Evolutionary conservation across 2,113 vertebrate genomes (phyloP).

Genomic region (Cygnus buccinator): DNA sequence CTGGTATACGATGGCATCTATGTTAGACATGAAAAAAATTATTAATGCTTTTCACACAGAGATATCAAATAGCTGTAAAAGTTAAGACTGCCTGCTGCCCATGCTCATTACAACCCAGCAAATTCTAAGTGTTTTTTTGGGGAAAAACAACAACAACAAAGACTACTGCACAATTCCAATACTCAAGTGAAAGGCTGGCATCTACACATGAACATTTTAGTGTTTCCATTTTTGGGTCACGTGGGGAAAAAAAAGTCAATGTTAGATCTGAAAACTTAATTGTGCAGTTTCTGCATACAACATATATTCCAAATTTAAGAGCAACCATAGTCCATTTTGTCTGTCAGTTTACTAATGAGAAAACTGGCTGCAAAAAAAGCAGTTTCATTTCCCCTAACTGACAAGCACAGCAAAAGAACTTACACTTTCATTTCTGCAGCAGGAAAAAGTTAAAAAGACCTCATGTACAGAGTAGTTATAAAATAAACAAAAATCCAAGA

Average conservation of each 20-base stretch:
- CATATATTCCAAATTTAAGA: not conserved
- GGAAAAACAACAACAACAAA: not conserved
- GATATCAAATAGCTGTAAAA: not conserved
- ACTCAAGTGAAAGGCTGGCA: not conserved
- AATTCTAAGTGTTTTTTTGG: not conserved
- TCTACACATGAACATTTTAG: not conserved
- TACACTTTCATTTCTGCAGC: slow-evolving; percentile 7
- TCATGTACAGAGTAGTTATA: not conserved
- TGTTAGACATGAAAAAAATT: not conserved
- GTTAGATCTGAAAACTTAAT: not conserved
- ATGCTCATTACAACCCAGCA: not conserved
- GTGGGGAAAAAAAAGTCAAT: not conserved
- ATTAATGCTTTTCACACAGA: not conserved
- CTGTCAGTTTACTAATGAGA: not conserved
- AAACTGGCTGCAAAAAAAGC: not conserved
- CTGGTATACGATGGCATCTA: slow-evolving; percentile 88
- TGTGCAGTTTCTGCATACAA: not conserved
- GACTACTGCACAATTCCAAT: not conserved
- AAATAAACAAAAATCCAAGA: not conserved
- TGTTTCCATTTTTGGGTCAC: not conserved
- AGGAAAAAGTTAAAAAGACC: not conserved
- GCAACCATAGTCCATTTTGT: not conserved
- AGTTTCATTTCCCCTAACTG: not conserved
- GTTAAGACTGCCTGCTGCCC: not conserved
- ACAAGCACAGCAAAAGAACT: not conserved